phyloP scores from a whole-genome alignment of 1,140 invertebrate genomes.

The Pristionchus pacificus region DNA sequence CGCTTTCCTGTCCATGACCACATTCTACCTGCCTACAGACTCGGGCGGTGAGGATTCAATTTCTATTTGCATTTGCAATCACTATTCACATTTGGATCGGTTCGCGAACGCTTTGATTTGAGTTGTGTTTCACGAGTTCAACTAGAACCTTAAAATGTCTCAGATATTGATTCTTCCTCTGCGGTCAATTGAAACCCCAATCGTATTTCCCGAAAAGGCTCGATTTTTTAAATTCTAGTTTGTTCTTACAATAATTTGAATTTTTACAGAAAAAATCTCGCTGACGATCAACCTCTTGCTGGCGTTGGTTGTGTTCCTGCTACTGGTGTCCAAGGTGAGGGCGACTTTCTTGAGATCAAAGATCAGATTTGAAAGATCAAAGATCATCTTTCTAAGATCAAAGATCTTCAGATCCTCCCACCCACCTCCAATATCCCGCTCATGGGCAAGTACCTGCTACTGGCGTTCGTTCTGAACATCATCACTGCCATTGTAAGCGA shows the following conservation, averaged over 20 bases:
- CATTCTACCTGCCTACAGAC: slow-evolving; percentile 87
- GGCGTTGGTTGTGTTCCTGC: slow-evolving; percentile 94
- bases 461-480: slow-evolving; percentile 99
- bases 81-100: no score
- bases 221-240: no score
- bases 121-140: no score
- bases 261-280: slow-evolving; percentile 73
- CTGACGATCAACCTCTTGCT: slow-evolving; percentile 96
- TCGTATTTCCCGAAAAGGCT: no score
- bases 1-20: slow-evolving; percentile 92
- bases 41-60: slow-evolving; percentile 59
- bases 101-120: no score
- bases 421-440: slow-evolving; percentile 88
- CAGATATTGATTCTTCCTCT: no score
- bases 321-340: slow-evolving; percentile 81
- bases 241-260: neutral
- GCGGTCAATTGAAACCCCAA: no score
- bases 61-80: neutral
- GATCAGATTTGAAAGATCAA: neutral
- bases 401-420: slow-evolving; percentile 72
- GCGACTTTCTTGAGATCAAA: neutral
- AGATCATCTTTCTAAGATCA: slow-evolving; percentile 1
- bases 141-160: no score
- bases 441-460: slow-evolving; percentile 95
- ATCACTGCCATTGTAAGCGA: slow-evolving; percentile 76